Evolutionary conservation across 2,797 vertebrate species (phyloP), one percentile per base, ranked within the genome.

Genomic region (Helicolenus hilgendorfi): DNA sequence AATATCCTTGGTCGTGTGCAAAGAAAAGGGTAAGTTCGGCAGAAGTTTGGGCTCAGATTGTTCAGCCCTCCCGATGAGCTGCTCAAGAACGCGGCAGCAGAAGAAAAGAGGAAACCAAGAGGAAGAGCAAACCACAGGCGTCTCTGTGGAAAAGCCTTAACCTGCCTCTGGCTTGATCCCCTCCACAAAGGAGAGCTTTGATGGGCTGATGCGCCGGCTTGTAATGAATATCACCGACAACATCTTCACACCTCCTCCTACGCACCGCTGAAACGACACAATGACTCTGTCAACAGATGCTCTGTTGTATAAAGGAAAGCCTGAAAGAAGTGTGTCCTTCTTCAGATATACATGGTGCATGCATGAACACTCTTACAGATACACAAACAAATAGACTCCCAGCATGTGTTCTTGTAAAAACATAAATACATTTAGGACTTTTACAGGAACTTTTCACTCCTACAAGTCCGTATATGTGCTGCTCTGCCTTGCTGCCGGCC

Each of bases 131-230:
- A 95, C 91, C 92, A 70, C 92, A 92, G 90, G 83, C 72, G 72
- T 89, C 81, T 87, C 63, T 36, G 82, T 85, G 81, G 89, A 94
- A 94, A 92, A 91, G 89, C 86, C 77, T 88, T 85, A 91, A 93
- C 91, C 94, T 93, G 94, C 91, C 91, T 88, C 87, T 86, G 77
- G 77, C 84, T 72, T 93, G 90, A 95, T 94, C 89, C 89, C 74
- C 45, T 90, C 45, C 84, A 95, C 94, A 95, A 95, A 94, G 91
- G 86, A 85, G 38, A 81, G 91, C 96, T 96, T 96, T 96, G 93
- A 97, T 90, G 90, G 91, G 88, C 80, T 89, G 94, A 92, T 93
- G 85, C 49, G 26, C 71, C 55, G 26, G 74, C 86, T 94, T 91
- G 92, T 94, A 93, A 97, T 92, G 83, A 93, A 96, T 92, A 91